These are phyloP conservation scores for Polylopha cassiicola DNA, from an alignment of 2,888 invertebrate genomes.

Conservation along the genomic window DNA sequence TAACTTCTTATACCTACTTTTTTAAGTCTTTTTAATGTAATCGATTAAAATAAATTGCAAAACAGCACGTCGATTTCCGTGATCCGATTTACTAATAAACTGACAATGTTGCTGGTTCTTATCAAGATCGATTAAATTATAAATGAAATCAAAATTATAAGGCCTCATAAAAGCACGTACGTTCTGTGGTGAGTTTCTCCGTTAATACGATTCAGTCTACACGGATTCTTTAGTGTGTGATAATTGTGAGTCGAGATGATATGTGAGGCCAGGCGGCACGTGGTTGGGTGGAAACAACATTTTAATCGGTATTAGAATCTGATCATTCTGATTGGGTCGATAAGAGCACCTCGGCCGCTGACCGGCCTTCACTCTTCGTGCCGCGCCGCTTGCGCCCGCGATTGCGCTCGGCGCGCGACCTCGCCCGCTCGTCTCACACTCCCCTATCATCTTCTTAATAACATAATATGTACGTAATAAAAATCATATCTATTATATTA, in stretches of 20 bases:
- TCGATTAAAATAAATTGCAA: too few species aligned
- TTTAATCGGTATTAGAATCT: constrained; percentile 35
- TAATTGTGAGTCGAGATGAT: too few species aligned
- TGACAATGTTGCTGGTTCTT: constrained; percentile 3
- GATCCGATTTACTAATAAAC: constrained; percentile 3
- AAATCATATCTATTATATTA: not conserved
- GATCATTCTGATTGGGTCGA: constrained; percentile 64
- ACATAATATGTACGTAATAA: too few species aligned
- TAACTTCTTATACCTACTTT: too few species aligned
- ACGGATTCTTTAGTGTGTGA: too few species aligned
- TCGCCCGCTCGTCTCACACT: constrained; percentile 49
- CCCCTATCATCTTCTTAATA: constrained; percentile 27
- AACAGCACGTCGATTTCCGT: not conserved
- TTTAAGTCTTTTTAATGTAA: too few species aligned
- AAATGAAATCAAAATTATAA: constrained; percentile 11
- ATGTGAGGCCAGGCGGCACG: constrained; percentile 42
- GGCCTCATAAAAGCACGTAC: too few species aligned
- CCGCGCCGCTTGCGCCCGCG: constrained; percentile 39
- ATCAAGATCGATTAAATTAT: constrained; percentile 20
- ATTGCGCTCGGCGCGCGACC: constrained; percentile 43
- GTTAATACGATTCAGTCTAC: too few species aligned
- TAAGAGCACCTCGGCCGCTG: constrained; percentile 69
- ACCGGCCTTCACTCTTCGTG: constrained; percentile 71
- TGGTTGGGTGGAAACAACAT: constrained; percentile 35
- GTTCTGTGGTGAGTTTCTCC: too few species aligned